Evolutionary conservation across 2,888 invertebrate species (phyloP), one percentile per base, ranked within the genome.

Genomic region (Perdita meconis): DNA sequence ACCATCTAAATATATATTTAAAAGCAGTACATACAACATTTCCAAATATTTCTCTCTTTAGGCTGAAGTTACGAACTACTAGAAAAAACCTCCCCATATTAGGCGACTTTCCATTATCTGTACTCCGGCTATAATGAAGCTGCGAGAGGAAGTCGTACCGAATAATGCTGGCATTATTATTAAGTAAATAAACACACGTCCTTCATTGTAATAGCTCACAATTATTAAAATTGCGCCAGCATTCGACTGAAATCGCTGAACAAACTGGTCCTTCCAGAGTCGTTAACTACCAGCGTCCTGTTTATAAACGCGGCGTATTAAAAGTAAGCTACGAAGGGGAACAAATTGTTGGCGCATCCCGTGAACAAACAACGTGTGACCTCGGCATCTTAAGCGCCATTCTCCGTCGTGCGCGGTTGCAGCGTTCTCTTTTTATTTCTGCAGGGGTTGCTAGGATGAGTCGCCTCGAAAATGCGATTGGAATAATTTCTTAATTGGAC

Each of bases 401-500:
- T n/a, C 30, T 16, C 30, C 40, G 16, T 24, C 16, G 10, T 3
- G 12, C n/a, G 2, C 34, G 8, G 36, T 12, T 47, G 10, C 47
- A 40, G 12, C 34, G 12, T 44, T 8, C n/a, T 34, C n/a, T 51
- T 40, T 26, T 70, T 24, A 51, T 19, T 22, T 36, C 19, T 30
- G 22, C 24, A 44, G 55, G 51, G 38, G 22, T 70, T 53, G 56
- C 66, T 66, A 61, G 53, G 56, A 80, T 42, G 47, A 67, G 50
- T 50, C 22, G 36, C 50, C 55, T 44, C 55, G 42, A 19, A 13
- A 19, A 16, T 34, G 51, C 51, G 63, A 57, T 50, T 34, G 64
- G 44, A 50, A 66, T 83, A 76, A 82, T 77, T 79, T 70, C 70
- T 82, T 76, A 73, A 82, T 82, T 70, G 61, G 38, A 68, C 42